These are phyloP conservation scores for Stenodema calcarata DNA, from an alignment of 2,888 invertebrate genomes.

Conservation along the genomic window DNA sequence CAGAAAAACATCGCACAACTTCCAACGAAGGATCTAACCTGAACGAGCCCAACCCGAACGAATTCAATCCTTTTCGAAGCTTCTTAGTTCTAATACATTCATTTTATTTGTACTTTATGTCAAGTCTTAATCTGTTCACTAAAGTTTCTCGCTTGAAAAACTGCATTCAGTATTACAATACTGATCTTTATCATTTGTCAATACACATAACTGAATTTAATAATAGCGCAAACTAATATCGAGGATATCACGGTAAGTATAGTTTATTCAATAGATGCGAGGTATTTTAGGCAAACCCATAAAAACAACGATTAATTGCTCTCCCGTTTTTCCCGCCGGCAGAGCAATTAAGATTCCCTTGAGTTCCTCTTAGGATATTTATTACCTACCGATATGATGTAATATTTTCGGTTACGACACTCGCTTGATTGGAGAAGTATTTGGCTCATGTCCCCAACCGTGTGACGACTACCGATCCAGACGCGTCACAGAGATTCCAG, in stretches of 20 bases:
- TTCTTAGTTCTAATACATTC: background rate
- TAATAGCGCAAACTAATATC: too few relatives aligned
- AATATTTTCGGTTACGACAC: too few relatives aligned
- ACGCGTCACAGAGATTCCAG: background rate
- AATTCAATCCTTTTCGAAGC: background rate
- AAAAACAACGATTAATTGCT: background rate
- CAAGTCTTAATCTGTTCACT: background rate
- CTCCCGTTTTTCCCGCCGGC: constrained; percentile 29
- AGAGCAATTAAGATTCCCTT: background rate
- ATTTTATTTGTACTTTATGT: background rate
- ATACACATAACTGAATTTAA: too few relatives aligned
- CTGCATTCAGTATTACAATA: too few relatives aligned
- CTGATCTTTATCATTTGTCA: too few relatives aligned
- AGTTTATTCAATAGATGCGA: too few relatives aligned
- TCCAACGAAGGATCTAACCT: constrained; percentile 27
- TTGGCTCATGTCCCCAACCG: background rate
- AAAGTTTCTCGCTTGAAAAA: too few relatives aligned
- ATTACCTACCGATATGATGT: too few relatives aligned
- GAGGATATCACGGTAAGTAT: too few relatives aligned
- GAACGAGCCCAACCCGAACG: background rate
- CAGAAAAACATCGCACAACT: constrained; percentile 1
- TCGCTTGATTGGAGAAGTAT: background rate
- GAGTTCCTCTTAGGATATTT: background rate
- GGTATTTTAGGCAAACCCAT: background rate
- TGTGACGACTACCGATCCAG: too few relatives aligned